Base-by-base conservation (phyloP, 92 coral and sea anemone genomes). In the Palythoa grandiflora region DNA sequence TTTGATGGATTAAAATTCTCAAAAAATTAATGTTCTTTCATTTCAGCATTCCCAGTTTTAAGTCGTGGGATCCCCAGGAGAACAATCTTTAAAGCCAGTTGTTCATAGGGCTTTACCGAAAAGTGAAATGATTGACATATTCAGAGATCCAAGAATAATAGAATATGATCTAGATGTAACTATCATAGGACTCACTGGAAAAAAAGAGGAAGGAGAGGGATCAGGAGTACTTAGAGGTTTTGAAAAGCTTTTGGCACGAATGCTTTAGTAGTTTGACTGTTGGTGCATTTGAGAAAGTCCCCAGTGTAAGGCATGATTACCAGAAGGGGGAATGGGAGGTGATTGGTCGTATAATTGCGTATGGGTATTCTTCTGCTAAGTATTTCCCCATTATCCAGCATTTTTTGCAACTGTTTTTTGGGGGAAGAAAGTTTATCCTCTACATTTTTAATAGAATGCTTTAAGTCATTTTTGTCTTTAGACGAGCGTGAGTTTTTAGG, bases 221-320 rank as follows among this genome's bases (percentile, higher is more conserved):
- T 51, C 65, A 3, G 68, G 68, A 78, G 83, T 51, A 12, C 57
- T 78, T 39, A 50, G 87, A 84, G 53, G 66, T 84, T 10, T 15
- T 84, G 17, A 71, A 68, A 28, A 68, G 59, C 73, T 84, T 78
- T 84, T 84, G 88, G 79, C 63, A 44, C 44, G 78, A 68, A 59
- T 71, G 51, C 38, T 84, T 84, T 47, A 75, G 75, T 53, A 48
- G 78, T 84, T 70, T 84, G 79, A 61, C 79, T 6, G 79, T 68
- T 71, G 66, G 88, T 70, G 63, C 79, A 38, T 10, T 40, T 17
- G n/a, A 35, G 7, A 84, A 84, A 70, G 88, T 84, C 28, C 88
- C 88, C 44, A 63, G 36, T 8, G 59, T 84, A 16, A 21, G 79
- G 47, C 88, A 84, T 50, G 83, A 50, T 57, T 57, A 10, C 65